Base-by-base conservation (phyloP, 2,888 invertebrate species). In the Apamea epomidion region DNA sequence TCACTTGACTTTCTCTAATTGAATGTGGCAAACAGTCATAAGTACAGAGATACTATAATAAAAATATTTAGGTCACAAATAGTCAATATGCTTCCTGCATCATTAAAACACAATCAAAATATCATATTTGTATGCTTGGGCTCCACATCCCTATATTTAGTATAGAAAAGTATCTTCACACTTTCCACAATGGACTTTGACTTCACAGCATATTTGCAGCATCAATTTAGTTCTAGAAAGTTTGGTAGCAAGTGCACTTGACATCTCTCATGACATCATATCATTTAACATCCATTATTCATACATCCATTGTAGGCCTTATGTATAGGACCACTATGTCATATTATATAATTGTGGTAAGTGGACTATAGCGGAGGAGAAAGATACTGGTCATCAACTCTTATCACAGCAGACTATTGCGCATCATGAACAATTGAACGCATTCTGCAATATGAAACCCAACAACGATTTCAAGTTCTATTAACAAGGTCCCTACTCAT, bases 201-300 rank as follows among this genome's bases (percentile, higher is more conserved):
- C 2, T 64, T 48, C 10, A 25, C 32, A 80, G 14, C 48, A 62
- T 65, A 45, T 58, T 65, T 74, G 21, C 18, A 18, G 25, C 29
- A 69, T 70, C 18, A 76, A 48, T 58, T 62, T 58, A 60, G 37
- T 64, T 70, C 25, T 64, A 64, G 76, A 58, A 71, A 70, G 68
- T 69, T 82, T 81, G 45, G 29, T 82, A 70, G 70, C 51, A 51
- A 77, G 1, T 82, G 81, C 81, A 81, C 81, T 70, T 51, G 16
- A 42, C 83, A 81, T 82, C 58, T 48, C 45, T 65, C 72, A 82
- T 64, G 18, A 70, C 48, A 65, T 82, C 64, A 58, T 82, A 54
- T 70, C 69, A 76, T 81, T 82, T 62, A 74, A 65, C 73, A 80
- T 48, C 25, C 54, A 54, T 81, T 37, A 67, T 54, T n/a, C 68